These are phyloP conservation scores for Geotria australis DNA, from an alignment of 2,797 vertebrate species.

Conservation along the genomic window DNA sequence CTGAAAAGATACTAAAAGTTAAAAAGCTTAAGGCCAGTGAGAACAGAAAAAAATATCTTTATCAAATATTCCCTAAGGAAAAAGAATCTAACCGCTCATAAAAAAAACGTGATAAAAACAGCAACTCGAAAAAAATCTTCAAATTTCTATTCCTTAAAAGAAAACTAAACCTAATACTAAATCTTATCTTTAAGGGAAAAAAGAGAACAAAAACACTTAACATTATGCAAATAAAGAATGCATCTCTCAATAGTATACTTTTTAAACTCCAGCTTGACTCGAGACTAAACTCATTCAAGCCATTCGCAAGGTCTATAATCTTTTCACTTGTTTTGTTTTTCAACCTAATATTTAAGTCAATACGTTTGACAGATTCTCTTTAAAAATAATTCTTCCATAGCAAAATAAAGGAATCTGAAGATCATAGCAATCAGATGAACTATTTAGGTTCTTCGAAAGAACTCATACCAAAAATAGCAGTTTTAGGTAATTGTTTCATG, in stretches of 20 bases:
- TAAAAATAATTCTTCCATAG: background rate
- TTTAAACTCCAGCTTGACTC: background rate
- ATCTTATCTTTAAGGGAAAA: background rate
- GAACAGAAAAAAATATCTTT: background rate
- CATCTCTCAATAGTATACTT: background rate
- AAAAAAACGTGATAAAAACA: too few relatives aligned
- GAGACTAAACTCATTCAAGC: background rate
- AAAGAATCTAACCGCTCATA: background rate
- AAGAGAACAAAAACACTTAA: background rate
- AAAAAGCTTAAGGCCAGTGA: background rate
- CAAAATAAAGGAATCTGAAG: background rate
- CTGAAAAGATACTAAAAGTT: background rate
- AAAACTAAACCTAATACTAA: background rate
- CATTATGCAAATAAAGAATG: background rate
- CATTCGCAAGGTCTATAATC: background rate
- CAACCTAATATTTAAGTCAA: background rate
- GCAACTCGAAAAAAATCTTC: background rate
- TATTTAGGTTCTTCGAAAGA: constrained; percentile 8
- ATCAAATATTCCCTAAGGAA: background rate
- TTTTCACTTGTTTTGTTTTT: background rate
- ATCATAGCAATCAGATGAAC: background rate
- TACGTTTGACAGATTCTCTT: background rate
- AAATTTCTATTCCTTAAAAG: background rate
- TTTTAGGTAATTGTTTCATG: constrained; percentile 56
- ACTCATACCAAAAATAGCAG: constrained; percentile 69